Evolutionary conservation across 2,113 vertebrate species (phyloP).

Genomic region (Vulpes ferrilata): DNA sequence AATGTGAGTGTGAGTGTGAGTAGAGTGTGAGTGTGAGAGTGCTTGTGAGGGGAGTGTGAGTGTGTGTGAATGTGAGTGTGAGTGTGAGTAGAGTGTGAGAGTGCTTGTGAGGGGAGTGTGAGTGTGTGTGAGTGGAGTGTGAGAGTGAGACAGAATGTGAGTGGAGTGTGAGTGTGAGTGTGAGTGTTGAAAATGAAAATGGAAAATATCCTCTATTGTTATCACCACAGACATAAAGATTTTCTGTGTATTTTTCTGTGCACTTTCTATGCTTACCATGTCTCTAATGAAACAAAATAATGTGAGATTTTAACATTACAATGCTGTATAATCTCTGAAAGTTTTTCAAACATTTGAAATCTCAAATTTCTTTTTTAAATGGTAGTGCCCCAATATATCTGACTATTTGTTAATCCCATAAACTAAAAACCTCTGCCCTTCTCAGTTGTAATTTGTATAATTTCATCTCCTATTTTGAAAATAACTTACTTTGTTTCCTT

Average conservation of each 20-base stretch:
- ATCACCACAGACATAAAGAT: background rate
- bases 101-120: no score
- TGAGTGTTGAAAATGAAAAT: background rate
- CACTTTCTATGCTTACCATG: background rate
- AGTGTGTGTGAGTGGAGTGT: no score
- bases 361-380: background rate
- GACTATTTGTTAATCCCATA: background rate
- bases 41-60: no score
- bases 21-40: no score
- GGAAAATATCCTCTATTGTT: background rate
- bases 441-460: background rate
- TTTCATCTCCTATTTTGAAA: background rate
- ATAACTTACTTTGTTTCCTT: background rate
- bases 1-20: no score
- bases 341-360: constrained; percentile 3
- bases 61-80: no score
- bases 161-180: no score
- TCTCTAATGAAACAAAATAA: background rate
- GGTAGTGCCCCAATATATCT: background rate
- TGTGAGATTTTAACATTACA: background rate
- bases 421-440: background rate
- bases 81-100: no score
- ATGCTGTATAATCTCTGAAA: background rate
- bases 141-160: no score
- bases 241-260: background rate